Conservation (phyloP, 2,113 vertebrate species). For the Charina bottae region DNA sequence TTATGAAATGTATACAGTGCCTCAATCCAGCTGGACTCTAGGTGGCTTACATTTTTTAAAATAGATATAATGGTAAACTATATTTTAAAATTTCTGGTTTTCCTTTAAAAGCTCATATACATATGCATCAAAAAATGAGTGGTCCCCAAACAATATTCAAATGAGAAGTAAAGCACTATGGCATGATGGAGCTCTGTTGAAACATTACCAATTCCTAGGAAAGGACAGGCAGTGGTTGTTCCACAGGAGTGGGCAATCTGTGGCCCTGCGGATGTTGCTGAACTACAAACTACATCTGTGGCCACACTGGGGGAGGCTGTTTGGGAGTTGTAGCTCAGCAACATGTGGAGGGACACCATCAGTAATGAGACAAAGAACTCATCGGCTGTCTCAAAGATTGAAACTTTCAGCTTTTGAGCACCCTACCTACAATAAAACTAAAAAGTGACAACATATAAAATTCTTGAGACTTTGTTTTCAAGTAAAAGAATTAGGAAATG, state of each 20-base stretch:
- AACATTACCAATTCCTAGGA: neutral
- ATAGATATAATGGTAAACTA: neutral
- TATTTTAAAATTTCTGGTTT: neutral
- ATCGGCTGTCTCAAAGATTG: neutral
- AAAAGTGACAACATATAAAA: neutral
- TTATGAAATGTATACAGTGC: too few relatives aligned
- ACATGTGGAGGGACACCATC: too few relatives aligned
- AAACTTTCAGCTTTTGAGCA: too few relatives aligned
- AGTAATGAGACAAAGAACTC: neutral
- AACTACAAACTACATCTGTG: too few relatives aligned
- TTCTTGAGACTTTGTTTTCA: too few relatives aligned
- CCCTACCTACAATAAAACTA: neutral
- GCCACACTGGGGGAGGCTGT: neutral
- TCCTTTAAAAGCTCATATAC: conserved; percentile 2
- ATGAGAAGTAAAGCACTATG: conserved; percentile 19
- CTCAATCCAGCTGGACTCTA: neutral
- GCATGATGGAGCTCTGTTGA: neutral
- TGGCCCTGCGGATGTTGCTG: too few relatives aligned
- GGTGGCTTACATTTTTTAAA: neutral
- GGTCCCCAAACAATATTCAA: conserved; percentile 37
- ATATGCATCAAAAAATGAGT: neutral
- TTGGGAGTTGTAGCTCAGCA: too few relatives aligned
- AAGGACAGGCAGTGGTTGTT: neutral
- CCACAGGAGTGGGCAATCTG: too few relatives aligned
- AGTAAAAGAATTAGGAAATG: too few relatives aligned